phyloP scores from a whole-genome alignment of 1,140 invertebrate species.

The Nasonia vitripennis region DNA sequence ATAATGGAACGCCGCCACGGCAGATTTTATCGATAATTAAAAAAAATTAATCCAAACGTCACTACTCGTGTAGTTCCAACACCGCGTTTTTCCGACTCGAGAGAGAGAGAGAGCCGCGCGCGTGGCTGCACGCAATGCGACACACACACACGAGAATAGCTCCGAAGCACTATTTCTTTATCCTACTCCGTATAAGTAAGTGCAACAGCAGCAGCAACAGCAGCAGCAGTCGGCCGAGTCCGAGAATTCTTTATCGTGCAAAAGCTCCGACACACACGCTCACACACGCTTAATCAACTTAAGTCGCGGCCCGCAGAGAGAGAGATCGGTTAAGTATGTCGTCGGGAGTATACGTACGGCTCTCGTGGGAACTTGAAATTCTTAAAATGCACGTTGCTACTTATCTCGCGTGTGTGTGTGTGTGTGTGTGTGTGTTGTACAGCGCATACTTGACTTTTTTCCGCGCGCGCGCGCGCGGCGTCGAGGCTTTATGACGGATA shows the following conservation, averaged over 20 bases:
- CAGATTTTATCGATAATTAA: slow-evolving; percentile 44
- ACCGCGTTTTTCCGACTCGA: background rate
- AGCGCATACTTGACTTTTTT: no score
- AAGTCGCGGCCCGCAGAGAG: background rate
- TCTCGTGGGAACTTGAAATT: background rate
- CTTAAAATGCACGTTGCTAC: background rate
- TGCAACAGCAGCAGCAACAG: background rate
- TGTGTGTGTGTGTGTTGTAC: no score
- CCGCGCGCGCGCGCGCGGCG: no score
- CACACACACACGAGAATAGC: background rate
- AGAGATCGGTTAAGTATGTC: slow-evolving; percentile 2
- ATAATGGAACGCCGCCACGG: background rate
- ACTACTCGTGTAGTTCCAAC: slow-evolving; percentile 5
- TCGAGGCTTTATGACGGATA: no score
- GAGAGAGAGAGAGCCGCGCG: background rate
- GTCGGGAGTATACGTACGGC: background rate
- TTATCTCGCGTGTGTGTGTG: no score
- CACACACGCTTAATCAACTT: slow-evolving; percentile 1
- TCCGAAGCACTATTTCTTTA: slow-evolving; percentile 23
- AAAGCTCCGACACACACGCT: background rate
- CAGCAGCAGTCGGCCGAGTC: background rate
- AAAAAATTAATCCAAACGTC: slow-evolving; percentile 35
- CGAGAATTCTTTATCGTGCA: slow-evolving; percentile 3
- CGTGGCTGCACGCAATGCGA: background rate
- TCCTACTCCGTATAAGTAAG: background rate